Evolutionary conservation across 1,140 invertebrate genomes (phyloP).

Genomic region (Whitmania pigra): DNA sequence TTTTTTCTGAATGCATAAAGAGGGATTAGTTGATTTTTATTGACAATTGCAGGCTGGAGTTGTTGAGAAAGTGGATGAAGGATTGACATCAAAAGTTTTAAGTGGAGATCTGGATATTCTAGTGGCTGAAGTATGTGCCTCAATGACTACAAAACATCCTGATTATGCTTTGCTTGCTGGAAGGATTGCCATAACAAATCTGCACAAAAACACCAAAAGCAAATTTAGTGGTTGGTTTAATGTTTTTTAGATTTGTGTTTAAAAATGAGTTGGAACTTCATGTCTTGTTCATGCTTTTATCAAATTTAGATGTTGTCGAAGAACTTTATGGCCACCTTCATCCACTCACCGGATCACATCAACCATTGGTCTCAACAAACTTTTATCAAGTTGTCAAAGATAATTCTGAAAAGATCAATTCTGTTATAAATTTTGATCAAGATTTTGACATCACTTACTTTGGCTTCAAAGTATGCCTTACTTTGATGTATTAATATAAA

Average conservation of each 20-base stretch:
- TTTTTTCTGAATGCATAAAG: background rate
- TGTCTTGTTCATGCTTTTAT: background rate
- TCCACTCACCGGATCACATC: constrained; percentile 53
- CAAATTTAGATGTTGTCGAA: constrained; percentile 66
- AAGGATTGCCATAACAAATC: constrained; percentile 85
- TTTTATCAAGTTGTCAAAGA: constrained; percentile 71
- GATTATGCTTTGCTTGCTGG: constrained; percentile 93
- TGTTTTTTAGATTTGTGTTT: background rate
- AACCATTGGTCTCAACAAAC: constrained; percentile 72
- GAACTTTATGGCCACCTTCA: constrained; percentile 69
- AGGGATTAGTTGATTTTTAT: too few species aligned
- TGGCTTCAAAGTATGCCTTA: constrained; percentile 68
- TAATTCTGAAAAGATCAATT: constrained; percentile 73
- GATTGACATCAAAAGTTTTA: constrained; percentile 85
- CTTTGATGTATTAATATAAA: too few species aligned
- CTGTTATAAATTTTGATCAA: constrained; percentile 88
- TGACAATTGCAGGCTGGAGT: constrained; percentile 39
- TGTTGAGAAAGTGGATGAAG: constrained; percentile 61
- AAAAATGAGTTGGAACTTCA: background rate
- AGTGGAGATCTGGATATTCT: constrained; percentile 93
- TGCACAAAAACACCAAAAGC: constrained; percentile 73
- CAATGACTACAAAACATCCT: constrained; percentile 87
- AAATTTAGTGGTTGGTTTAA: constrained; percentile 39
- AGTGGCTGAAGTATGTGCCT: constrained; percentile 87
- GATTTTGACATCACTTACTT: constrained; percentile 98